phyloP scores from a whole-genome alignment of 2,888 invertebrate genomes.

The Quadroppia sp. region DNA sequence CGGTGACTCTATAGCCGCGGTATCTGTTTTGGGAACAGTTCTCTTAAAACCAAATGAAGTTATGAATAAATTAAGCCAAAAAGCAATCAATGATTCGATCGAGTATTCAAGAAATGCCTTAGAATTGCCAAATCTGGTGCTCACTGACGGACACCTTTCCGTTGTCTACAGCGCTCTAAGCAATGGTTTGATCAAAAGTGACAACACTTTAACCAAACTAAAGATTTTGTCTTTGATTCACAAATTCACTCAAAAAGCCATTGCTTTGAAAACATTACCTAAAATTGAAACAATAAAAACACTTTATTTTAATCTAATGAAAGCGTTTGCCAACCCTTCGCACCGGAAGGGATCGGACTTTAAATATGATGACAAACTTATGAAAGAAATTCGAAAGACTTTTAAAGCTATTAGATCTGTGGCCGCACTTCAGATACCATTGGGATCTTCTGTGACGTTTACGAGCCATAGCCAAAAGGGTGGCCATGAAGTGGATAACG shows the following conservation, averaged over 20 bases:
- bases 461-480: neutral
- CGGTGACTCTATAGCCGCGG: conserved; percentile 42
- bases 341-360: neutral
- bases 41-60: conserved; percentile 15
- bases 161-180: conserved; percentile 32
- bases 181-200: conserved; percentile 19
- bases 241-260: conserved; percentile 38
- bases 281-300: conserved; percentile 38
- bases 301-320: conserved; percentile 38
- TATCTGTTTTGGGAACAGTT: conserved; percentile 24
- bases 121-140: conserved; percentile 20
- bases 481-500: conserved; percentile 2
- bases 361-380: neutral
- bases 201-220: conserved; percentile 17
- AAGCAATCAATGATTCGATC: conserved; percentile 38
- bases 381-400: conserved; percentile 35
- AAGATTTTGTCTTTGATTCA: conserved; percentile 38
- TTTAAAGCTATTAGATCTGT: conserved; percentile 28
- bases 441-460: conserved; percentile 34
- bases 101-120: conserved; percentile 38
- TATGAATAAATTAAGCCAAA: neutral
- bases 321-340: conserved; percentile 22
- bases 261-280: conserved; percentile 34
- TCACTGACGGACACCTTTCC: conserved; percentile 41
- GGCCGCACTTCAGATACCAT: conserved; percentile 39